Conservation (phyloP, 2,888 invertebrate species). For the Cataglyphis rosenhaueri region DNA sequence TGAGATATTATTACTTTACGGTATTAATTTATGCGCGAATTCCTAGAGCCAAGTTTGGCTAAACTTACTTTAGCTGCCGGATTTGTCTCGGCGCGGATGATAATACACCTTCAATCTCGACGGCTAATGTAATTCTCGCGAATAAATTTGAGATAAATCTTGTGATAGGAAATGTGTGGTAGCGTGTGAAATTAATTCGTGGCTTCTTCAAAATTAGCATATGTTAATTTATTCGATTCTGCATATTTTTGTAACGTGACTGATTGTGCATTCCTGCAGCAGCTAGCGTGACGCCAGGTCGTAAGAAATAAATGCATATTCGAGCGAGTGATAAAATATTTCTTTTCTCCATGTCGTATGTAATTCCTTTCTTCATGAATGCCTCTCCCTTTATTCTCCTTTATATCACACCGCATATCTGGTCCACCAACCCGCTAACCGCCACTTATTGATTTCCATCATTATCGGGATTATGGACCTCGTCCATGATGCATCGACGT, state of each 20-base stretch:
- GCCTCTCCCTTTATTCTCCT: constrained; percentile 31
- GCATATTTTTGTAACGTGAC: background rate
- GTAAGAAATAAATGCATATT: background rate
- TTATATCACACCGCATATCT: background rate
- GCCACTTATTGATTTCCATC: constrained; percentile 55
- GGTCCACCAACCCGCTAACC: constrained; percentile 4
- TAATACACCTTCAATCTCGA: constrained; percentile 32
- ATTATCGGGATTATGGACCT: constrained; percentile 64
- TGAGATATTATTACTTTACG: constrained; percentile 36
- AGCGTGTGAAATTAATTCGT: background rate
- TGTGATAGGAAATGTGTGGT: background rate
- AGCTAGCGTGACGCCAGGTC: background rate
- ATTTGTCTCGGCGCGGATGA: constrained; percentile 42
- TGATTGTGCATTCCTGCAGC: background rate
- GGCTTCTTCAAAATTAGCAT: background rate
- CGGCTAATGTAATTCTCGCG: constrained; percentile 9
- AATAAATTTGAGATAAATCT: constrained; percentile 38
- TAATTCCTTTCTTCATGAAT: constrained; percentile 12
- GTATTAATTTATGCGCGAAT: constrained; percentile 42
- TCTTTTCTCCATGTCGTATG: background rate
- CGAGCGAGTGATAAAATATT: background rate
- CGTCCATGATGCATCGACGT: constrained; percentile 60
- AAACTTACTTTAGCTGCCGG: constrained; percentile 46
- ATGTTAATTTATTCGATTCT: constrained; percentile 20
- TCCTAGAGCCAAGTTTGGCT: constrained; percentile 25